These are phyloP conservation scores for Dendrolimus kikuchii DNA, from an alignment of 1,140 invertebrate species.

Conservation along the genomic window DNA sequence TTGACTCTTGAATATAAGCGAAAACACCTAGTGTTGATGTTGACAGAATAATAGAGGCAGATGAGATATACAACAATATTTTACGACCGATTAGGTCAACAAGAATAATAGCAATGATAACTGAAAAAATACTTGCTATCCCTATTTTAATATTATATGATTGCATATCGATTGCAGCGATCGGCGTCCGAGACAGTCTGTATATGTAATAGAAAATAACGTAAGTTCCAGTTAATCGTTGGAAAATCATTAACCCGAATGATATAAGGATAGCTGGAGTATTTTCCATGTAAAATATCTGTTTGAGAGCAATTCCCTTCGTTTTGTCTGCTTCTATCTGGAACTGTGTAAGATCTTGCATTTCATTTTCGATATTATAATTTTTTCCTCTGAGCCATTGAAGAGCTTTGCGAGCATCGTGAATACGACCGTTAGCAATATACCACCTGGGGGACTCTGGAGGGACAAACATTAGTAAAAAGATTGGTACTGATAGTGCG, in stretches of 20 bases:
- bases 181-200: constrained; percentile 85
- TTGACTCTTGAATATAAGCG: constrained; percentile 77
- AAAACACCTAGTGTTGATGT: constrained; percentile 81
- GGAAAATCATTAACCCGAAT: constrained; percentile 93
- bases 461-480: constrained; percentile 84
- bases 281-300: constrained; percentile 79
- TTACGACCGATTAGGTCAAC: constrained; percentile 91
- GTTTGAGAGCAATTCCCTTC: constrained; percentile 71
- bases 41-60: constrained; percentile 81
- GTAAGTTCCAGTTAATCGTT: constrained; percentile 94
- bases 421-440: constrained; percentile 81
- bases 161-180: constrained; percentile 82
- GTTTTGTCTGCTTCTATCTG: constrained; percentile 78
- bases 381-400: constrained; percentile 85
- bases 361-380: constrained; percentile 85
- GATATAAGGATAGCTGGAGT: constrained; percentile 84
- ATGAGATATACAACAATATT: constrained; percentile 87
- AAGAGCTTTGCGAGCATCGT: constrained; percentile 82
- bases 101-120: constrained; percentile 85
- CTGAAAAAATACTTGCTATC: constrained; percentile 90
- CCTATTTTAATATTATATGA: constrained; percentile 88
- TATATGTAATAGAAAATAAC: constrained; percentile 95
- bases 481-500: constrained; percentile 82
- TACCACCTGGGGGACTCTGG: constrained; percentile 95
- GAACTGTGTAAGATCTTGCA: constrained; percentile 82